A percentile compares a stretch with the other conserved stretches of the same genome.
Conservation (phyloP, 2,113 vertebrate species). For the Laticauda laticaudata region DNA sequence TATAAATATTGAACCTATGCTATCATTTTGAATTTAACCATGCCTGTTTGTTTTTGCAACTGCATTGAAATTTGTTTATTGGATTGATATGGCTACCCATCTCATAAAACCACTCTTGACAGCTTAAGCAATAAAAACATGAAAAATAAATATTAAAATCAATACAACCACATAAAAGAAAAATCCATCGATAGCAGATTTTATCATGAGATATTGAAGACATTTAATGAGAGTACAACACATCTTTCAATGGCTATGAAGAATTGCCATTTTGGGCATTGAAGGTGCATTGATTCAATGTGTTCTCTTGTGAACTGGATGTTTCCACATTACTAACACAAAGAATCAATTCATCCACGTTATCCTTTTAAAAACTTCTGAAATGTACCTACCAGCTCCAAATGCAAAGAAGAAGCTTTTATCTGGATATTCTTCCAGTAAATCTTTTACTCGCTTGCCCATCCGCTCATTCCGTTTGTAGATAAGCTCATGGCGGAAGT, state of each 20-base stretch:
- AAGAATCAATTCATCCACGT: neutral
- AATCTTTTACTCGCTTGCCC: conserved; percentile 78
- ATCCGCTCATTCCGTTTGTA: conserved; percentile 86
- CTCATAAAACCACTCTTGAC: neutral
- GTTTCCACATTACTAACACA: neutral
- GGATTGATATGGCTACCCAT: neutral
- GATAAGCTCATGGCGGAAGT: conserved; percentile 86
- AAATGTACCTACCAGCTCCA: conserved; percentile 80
- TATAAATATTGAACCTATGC: neutral
- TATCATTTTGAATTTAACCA: neutral
- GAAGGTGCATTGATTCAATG: neutral
- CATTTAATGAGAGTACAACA: neutral
- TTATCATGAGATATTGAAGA: neutral
- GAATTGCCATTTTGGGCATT: neutral
- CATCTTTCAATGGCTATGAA: neutral
- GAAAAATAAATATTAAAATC: neutral
- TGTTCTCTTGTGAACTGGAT: neutral
- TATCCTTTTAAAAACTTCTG: neutral
- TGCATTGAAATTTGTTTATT: neutral
- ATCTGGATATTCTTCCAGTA: conserved; percentile 80
- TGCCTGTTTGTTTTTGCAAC: neutral
- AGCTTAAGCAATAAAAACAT: neutral
- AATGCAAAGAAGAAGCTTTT: conserved; percentile 93
- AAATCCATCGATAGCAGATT: neutral
- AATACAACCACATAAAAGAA: neutral